These are phyloP conservation scores for Lumbricus terrestris DNA, from an alignment of 2,888 invertebrate species.

Conservation along the genomic window DNA sequence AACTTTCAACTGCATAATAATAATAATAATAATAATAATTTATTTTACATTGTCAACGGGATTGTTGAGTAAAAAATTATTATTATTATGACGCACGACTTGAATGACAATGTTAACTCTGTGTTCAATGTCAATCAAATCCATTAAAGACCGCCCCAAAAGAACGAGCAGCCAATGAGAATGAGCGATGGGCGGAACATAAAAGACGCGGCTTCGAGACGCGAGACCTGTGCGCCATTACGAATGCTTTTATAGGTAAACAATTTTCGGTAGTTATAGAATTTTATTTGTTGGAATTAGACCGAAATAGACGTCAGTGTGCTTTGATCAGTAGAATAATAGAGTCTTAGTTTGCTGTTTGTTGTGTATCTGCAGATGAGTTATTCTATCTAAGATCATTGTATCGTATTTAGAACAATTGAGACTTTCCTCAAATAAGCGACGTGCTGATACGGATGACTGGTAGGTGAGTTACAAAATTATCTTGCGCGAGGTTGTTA, in stretches of 20 bases:
- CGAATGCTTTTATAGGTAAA: neutral
- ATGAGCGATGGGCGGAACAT: neutral
- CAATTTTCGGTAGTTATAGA: neutral
- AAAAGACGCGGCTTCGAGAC: neutral
- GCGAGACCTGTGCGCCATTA: neutral
- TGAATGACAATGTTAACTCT: no score
- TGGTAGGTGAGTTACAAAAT: neutral
- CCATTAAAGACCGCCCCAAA: neutral
- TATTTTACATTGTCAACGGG: no score
- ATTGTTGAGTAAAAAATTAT: no score
- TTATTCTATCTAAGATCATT: neutral
- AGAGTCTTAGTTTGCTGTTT: neutral
- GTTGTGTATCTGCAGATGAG: neutral
- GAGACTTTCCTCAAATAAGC: neutral
- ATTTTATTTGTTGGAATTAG: slow-evolving; percentile 3
- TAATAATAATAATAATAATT: no score
- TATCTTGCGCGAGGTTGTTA: neutral
- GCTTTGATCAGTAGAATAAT: neutral
- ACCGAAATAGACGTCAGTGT: neutral
- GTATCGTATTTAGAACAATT: neutral
- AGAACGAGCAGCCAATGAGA: neutral
- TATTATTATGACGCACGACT: neutral
- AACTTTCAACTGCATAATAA: no score
- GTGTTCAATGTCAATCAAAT: neutral
- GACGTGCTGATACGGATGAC: neutral